Evolutionary conservation across 2,888 invertebrate genomes (phyloP), one percentile per base, ranked within the genome.

Genomic region (Drosophila prolongata): DNA sequence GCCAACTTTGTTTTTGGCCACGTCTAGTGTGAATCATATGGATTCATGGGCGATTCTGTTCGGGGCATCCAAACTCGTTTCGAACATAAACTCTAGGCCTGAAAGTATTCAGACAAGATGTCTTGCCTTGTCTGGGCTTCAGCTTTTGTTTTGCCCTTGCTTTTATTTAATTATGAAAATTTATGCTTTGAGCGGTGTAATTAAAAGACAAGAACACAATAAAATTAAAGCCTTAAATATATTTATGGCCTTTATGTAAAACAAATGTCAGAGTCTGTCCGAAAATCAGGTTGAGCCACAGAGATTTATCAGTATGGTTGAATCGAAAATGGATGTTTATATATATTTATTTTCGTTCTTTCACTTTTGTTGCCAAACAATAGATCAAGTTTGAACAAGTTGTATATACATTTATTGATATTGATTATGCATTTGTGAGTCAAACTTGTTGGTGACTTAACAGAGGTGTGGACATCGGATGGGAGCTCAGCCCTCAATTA

Each of bases 391-490:
- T 44, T 35, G 10, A 24, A 44, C 14, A 44, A 35, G 44, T 19
- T 19, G 30, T 30, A 6, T 52, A 52, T 24, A 34, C n/a, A 49
- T 54, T 50, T 60, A 19, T 50, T 60, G 42, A 60, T 60, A 49
- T 62, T 60, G 60, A 64, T 50, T 43, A 27, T 42, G 60, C 62
- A 42, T 62, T 64, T 27, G 46, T 38, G 34, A 27, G 35, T 10
- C 47, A 19, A 66, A 65, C 65, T 65, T 40, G 66, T 66, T 66
- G 57, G 27, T 65, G 67, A 66, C 40, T 54, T 54, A 65, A 65
- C 24, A 54, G 35, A 35, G 46, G 64, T 46, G 53, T 64, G 54
- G 38, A 13, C 11, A 24, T 9, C 16, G 46, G 46, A 53, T 62
- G 46, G 14, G 14, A 30, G 14, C 34, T 34, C 11, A 43, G 35